These are phyloP conservation scores for Lasioglossum morio DNA, from an alignment of 2,888 invertebrate genomes.

Conservation along the genomic window DNA sequence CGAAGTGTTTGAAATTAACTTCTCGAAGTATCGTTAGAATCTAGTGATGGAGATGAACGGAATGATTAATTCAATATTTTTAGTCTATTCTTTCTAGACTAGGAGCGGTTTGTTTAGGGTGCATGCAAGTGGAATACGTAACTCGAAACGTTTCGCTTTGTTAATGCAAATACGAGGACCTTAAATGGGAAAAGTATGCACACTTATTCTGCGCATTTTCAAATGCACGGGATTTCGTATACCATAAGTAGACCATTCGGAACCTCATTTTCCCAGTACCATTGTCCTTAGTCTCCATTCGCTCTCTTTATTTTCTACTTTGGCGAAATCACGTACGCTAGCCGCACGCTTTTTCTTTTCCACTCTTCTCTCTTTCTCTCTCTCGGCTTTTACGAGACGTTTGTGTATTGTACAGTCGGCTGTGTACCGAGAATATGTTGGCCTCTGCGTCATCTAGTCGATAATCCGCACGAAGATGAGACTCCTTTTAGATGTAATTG, in stretches of 20 bases:
- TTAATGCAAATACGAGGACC: background rate
- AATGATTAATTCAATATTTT: background rate
- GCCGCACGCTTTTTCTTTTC: slow-evolving; percentile 17
- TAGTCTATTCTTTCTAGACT: background rate
- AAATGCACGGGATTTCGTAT: slow-evolving; percentile 37
- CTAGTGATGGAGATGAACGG: background rate
- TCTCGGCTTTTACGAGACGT: slow-evolving; percentile 21
- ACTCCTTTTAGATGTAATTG: slow-evolving; percentile 19
- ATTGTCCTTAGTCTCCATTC: slow-evolving; percentile 41
- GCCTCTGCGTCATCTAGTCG: slow-evolving; percentile 16
- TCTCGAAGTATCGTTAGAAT: background rate
- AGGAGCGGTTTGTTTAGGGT: background rate
- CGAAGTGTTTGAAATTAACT: too few relatives aligned
- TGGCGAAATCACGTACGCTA: slow-evolving; percentile 60
- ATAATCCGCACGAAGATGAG: slow-evolving; percentile 28
- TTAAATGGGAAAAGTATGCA: background rate
- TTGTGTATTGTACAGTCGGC: slow-evolving; percentile 22
- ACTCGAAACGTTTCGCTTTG: background rate
- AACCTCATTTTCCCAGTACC: slow-evolving; percentile 47
- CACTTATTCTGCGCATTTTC: slow-evolving; percentile 12
- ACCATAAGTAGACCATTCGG: slow-evolving; percentile 34
- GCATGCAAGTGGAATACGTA: background rate
- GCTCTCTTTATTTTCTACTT: slow-evolving; percentile 59
- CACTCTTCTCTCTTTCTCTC: background rate
- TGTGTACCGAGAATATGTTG: slow-evolving; percentile 10